Base-by-base conservation (phyloP, 2,113 vertebrate species). In the Leiothrix lutea region DNA sequence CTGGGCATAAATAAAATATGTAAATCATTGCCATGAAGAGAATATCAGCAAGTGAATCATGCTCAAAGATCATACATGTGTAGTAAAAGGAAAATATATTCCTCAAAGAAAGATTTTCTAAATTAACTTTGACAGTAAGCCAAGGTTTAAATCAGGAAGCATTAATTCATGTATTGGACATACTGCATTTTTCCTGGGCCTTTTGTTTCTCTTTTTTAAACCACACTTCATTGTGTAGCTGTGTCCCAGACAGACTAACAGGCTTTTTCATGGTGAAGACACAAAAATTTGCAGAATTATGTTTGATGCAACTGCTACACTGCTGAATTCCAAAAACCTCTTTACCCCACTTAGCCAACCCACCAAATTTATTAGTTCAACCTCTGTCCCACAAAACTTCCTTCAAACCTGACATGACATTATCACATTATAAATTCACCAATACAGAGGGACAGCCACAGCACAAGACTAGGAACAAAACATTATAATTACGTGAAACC, bases 21-120 rank as follows among this genome's bases (percentile, higher is more conserved):
- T 38, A 89, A 80, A 48, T 33, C 7, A 64, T 80, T 85, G 25
- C n/a, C 64, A 82, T 23, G 14, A 87, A 95, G 42, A 85, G 23
- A 86, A 91, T 36, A 71, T 5, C 26, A 72, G 19, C 33, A 88
- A 74, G 29, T 67, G 91, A 95, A 78, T 80, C 71, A 60, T 83
- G 67, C 87, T 94, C 79, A 66, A 62, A 93, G 45, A 93, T 88
- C 78, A 80, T 44, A 92, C 62, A 50, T 11, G 24, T 69, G 48
- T 36, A 78, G 42, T 36, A 69, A 44, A 83, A 96, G 72, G 45
- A 92, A 92, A 92, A 89, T 56, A 93, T 86, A 80, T 86, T 88
- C 53, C 62, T 96, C 73, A 65, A 80, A 82, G 62, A 48, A 93
- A 93, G 80, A 71, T 71, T 86, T 89, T 91, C 62, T 85, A 91